These are phyloP conservation scores for human DNA, from an alignment of 2,113 vertebrate species.

Conservation along the genomic window DNA sequence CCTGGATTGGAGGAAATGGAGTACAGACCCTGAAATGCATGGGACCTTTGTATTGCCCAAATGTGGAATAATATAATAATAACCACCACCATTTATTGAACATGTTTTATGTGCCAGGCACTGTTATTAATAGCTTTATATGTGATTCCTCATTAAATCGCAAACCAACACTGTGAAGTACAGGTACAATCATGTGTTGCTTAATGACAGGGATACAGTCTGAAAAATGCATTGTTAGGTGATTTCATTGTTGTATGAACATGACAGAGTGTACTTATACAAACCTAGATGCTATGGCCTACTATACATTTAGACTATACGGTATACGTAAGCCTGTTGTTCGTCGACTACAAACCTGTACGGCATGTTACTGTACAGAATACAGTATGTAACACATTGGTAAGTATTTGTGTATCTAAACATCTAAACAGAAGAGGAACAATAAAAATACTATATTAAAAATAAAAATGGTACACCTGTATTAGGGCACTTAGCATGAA, in stretches of 20 bases:
- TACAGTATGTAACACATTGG: not conserved
- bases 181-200: not conserved
- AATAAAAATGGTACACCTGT: not conserved
- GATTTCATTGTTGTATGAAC: not conserved
- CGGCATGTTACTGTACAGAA: not conserved
- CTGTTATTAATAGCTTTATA: not conserved
- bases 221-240: not conserved
- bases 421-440: not conserved
- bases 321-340: not conserved
- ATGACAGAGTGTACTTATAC: not conserved
- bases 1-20: not conserved
- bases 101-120: not conserved
- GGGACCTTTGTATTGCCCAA: not conserved
- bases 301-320: not conserved
- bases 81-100: not conserved
- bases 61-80: not conserved
- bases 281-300: not conserved
- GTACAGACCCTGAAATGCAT: not conserved
- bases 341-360: not conserved
- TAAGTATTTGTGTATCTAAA: not conserved
- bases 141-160: not conserved
- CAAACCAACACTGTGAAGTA: not conserved
- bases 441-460: not conserved
- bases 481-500: not conserved
- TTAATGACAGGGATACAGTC: not conserved